Percentiles rank a stretch among this genome's conserved stretches.
phyloP scores from a whole-genome alignment of 1,140 invertebrate genomes.

The Drosophila virilis region DNA sequence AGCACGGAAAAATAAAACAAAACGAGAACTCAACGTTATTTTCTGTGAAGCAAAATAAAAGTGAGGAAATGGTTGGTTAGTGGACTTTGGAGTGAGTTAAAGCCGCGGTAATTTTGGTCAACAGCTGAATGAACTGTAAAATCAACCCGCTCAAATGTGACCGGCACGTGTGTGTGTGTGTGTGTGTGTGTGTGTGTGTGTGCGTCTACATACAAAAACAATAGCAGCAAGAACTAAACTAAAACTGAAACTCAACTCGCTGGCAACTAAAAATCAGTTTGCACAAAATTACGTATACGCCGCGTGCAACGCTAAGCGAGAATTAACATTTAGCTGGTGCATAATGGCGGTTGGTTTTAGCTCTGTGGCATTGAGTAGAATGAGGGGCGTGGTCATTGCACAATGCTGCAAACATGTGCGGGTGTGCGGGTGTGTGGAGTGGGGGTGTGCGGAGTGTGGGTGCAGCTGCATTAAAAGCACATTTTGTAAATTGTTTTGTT shows the following conservation, averaged over 20 bases:
- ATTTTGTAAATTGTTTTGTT: slow-evolving; percentile 32
- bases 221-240: slow-evolving; percentile 23
- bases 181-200: slow-evolving; percentile 10
- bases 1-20: slow-evolving; percentile 31
- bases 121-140: slow-evolving; percentile 81
- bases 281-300: slow-evolving; percentile 73
- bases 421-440: not conserved
- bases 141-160: slow-evolving; percentile 75
- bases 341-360: slow-evolving; percentile 52
- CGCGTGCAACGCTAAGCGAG: slow-evolving; percentile 62
- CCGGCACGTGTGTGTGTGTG: slow-evolving; percentile 19
- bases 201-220: slow-evolving; percentile 17
- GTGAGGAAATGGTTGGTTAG: slow-evolving; percentile 23
- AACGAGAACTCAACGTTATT: slow-evolving; percentile 21
- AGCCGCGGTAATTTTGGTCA: slow-evolving; percentile 80
- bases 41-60: slow-evolving; percentile 40
- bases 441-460: not conserved
- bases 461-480: slow-evolving; percentile 17
- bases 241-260: slow-evolving; percentile 30
- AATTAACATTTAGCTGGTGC: slow-evolving; percentile 75
- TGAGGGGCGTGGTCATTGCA: not conserved
- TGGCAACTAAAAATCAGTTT: slow-evolving; percentile 77
- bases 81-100: slow-evolving; percentile 36
- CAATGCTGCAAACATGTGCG: not conserved
- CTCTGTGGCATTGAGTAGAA: not conserved